A percentile compares a stretch with the other conserved stretches of the same genome.
Evolutionary conservation across 2,113 vertebrate species (phyloP).

Genomic region (Pterocles orientalis): DNA sequence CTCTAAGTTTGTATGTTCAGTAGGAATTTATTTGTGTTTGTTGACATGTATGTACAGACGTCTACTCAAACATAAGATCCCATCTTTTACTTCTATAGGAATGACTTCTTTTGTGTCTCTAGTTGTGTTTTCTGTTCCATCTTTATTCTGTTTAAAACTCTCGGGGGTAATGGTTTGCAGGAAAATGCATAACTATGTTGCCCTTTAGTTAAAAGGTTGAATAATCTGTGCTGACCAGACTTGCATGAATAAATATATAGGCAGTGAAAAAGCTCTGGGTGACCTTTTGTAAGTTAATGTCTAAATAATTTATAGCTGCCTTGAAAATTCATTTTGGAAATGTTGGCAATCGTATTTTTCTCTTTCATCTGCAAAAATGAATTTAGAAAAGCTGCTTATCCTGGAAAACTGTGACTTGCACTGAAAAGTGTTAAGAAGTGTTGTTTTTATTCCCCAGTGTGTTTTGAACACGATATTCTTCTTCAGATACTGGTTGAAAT

Average conservation of each 20-base stretch:
- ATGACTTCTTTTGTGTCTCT: not conserved
- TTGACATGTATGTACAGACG: not conserved
- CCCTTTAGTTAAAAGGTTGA: not conserved
- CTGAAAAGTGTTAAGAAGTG: not conserved
- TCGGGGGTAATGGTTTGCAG: not conserved
- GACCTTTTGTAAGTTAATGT: conserved; percentile 2
- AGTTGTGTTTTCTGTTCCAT: not conserved
- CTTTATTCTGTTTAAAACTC: not conserved
- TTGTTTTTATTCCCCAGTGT: not conserved
- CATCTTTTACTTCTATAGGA: not conserved
- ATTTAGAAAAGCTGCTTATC: not conserved
- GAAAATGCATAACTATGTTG: not conserved
- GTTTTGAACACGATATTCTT: not conserved
- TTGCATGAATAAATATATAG: not conserved
- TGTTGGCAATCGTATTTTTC: not conserved
- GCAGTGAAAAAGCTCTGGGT: conserved; percentile 7
- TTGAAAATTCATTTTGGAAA: not conserved
- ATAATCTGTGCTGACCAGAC: not conserved
- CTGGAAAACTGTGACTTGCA: not conserved
- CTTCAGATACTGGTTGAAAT: not conserved
- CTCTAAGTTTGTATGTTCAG: not conserved
- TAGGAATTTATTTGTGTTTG: conserved; percentile 40
- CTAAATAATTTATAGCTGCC: conserved; percentile 11
- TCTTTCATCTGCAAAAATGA: not conserved
- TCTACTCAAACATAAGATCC: not conserved